Conservation (phyloP, 2,113 vertebrate species). For the Ptyas mucosa region DNA sequence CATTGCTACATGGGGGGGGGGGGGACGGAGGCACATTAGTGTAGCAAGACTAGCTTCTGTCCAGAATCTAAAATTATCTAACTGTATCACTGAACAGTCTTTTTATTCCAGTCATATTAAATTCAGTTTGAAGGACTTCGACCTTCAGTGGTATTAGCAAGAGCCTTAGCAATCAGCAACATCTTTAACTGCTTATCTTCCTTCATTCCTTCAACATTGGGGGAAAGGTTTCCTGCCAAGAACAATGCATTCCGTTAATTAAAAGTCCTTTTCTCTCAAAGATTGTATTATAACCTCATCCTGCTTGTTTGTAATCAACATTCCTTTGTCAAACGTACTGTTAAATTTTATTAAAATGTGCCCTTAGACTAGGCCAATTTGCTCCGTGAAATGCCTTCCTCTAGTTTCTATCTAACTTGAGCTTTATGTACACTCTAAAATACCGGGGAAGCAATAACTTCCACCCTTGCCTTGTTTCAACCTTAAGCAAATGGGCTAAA, state of each 20-base stretch:
- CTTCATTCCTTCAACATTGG: constrained; percentile 31
- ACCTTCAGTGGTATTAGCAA: neutral
- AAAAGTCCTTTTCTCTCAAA: constrained; percentile 42
- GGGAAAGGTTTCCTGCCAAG: constrained; percentile 22
- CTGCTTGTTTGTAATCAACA: constrained; percentile 53
- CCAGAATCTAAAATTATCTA: neutral
- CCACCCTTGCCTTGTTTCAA: constrained; percentile 64
- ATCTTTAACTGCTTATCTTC: neutral
- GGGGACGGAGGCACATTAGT: neutral
- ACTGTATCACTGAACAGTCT: neutral
- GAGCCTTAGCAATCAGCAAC: neutral
- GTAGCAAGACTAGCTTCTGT: neutral
- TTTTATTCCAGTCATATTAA: neutral
- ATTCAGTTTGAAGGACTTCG: neutral
- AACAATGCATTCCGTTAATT: constrained; percentile 51
- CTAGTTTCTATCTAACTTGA: constrained; percentile 34
- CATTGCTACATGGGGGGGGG: neutral
- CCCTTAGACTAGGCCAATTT: constrained; percentile 28
- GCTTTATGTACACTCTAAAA: constrained; percentile 57
- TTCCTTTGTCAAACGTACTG: constrained; percentile 48
- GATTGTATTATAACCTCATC: constrained; percentile 46
- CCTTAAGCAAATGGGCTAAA: constrained; percentile 67
- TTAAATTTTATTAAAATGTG: constrained; percentile 26
- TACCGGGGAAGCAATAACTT: constrained; percentile 65
- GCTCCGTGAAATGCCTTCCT: constrained; percentile 44